Conservation (phyloP, 2,113 vertebrate genomes). For the Dascyllus trimaculatus region DNA sequence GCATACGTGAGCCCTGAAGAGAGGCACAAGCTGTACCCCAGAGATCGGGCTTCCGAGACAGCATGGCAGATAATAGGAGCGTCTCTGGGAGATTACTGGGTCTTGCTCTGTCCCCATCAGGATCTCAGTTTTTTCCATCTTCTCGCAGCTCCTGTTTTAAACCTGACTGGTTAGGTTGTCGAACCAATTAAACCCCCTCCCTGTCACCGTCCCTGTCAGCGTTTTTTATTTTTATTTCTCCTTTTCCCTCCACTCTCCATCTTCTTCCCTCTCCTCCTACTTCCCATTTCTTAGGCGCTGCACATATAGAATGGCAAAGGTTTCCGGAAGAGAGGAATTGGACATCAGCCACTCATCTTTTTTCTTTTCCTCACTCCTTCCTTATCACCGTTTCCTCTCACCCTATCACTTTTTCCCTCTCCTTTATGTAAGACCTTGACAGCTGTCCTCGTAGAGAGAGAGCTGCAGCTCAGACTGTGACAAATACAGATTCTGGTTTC, state of each 20-base stretch:
- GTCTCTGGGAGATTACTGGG: constrained; percentile 59
- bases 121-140: background rate
- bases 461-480: constrained; percentile 30
- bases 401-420: constrained; percentile 10
- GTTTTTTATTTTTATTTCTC: constrained; percentile 36
- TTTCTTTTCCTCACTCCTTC: constrained; percentile 1
- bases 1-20: constrained; percentile 11
- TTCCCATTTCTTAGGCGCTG: background rate
- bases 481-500: constrained; percentile 12
- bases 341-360: constrained; percentile 36
- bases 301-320: constrained; percentile 4
- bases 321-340: constrained; percentile 37
- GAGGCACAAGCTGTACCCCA: constrained; percentile 32
- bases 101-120: constrained; percentile 44
- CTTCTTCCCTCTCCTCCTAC: background rate
- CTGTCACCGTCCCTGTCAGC: constrained; percentile 25
- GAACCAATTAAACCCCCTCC: constrained; percentile 49
- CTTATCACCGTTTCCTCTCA: constrained; percentile 29
- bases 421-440: constrained; percentile 46
- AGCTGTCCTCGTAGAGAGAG: constrained; percentile 38
- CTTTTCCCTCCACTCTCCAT: constrained; percentile 2
- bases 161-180: constrained; percentile 42
- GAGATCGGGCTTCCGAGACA: constrained; percentile 52
- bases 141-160: constrained; percentile 32
- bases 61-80: constrained; percentile 63